A percentile compares a stretch with the other conserved stretches of the same genome.
These are phyloP conservation scores for Gobio occitaniae DNA, from an alignment of 2,797 vertebrate genomes.

Conservation along the genomic window DNA sequence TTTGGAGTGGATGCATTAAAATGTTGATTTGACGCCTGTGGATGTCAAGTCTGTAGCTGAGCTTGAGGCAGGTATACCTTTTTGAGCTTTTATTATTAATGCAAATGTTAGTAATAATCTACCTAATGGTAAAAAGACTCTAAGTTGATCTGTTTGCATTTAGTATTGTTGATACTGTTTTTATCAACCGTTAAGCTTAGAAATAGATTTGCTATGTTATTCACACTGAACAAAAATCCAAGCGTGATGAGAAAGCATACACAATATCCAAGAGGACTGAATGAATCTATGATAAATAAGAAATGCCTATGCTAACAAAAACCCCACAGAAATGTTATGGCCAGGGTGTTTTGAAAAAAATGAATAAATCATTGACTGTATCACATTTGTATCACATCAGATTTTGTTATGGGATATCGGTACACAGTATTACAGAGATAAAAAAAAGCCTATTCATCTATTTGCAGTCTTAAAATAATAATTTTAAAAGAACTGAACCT, in stretches of 20 bases:
- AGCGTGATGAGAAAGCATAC: background rate
- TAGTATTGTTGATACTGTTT: background rate
- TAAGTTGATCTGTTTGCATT: background rate
- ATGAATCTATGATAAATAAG: constrained; percentile 2
- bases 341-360: background rate
- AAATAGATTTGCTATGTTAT: background rate
- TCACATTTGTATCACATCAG: background rate
- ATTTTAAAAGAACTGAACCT: too few relatives aligned
- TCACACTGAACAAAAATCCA: background rate
- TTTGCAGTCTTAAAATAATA: background rate
- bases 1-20: constrained; percentile 9
- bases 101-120: constrained; percentile 9
- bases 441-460: background rate
- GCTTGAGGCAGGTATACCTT: background rate
- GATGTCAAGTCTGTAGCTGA: too few relatives aligned
- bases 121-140: background rate
- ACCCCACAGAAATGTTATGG: background rate
- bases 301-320: background rate
- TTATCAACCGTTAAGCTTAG: background rate
- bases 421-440: background rate
- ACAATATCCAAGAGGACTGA: background rate
- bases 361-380: too few relatives aligned
- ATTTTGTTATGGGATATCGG: background rate
- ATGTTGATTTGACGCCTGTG: background rate
- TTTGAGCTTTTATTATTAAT: background rate